Evolutionary conservation across 2,888 invertebrate species (phyloP).

Genomic region (Drosophila buzzatii): DNA sequence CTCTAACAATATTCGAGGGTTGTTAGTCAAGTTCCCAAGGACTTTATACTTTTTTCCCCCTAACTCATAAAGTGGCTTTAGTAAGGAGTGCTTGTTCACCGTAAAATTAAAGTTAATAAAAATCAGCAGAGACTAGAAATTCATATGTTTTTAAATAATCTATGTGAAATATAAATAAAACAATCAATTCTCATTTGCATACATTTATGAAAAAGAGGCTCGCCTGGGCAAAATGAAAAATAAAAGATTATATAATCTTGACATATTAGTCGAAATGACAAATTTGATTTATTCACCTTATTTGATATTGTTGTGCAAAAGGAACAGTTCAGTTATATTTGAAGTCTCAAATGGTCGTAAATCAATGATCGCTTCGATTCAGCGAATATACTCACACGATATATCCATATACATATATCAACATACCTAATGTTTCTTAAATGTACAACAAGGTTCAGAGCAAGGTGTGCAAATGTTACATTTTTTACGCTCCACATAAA

Average conservation of each 20-base stretch:
- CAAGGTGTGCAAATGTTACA: not conserved
- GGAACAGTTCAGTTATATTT: not conserved
- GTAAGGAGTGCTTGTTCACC: not conserved
- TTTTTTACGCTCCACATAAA: not conserved
- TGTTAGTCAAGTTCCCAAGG: slow-evolving; percentile 9
- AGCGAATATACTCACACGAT: not conserved
- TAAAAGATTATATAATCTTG: not conserved
- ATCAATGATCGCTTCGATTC: not conserved
- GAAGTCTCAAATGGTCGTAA: not conserved
- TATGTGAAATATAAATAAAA: not conserved
- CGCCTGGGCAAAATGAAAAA: not conserved
- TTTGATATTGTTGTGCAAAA: not conserved
- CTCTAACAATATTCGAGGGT: slow-evolving; percentile 20
- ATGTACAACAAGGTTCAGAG: not conserved
- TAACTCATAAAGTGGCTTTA: not conserved
- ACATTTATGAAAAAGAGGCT: too few relatives aligned
- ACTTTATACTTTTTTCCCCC: slow-evolving; percentile 1
- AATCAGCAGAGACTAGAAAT: too few relatives aligned
- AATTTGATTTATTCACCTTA: not conserved
- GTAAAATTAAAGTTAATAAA: not conserved
- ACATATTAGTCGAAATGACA: not conserved
- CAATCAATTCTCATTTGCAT: not conserved
- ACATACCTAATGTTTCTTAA: not conserved
- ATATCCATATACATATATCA: not conserved
- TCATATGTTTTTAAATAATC: not conserved